These are phyloP conservation scores for Xestia sexstrigata DNA, from an alignment of 2,888 invertebrate genomes.

Conservation along the genomic window DNA sequence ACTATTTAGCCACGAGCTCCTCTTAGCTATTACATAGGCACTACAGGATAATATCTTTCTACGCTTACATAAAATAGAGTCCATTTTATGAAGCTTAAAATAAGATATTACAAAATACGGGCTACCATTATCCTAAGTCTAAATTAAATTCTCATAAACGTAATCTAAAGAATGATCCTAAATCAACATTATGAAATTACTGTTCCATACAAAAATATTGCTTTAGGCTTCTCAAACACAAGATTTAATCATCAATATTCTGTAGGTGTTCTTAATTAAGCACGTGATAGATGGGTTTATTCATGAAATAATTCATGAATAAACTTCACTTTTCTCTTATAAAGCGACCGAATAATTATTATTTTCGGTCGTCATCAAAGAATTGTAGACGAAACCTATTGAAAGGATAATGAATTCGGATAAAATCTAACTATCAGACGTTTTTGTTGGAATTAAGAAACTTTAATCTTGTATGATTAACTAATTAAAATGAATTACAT, in stretches of 20 bases:
- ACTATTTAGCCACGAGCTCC: too few relatives aligned
- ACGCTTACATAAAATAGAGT: neutral
- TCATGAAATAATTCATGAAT: conserved; percentile 9
- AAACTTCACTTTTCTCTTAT: neutral
- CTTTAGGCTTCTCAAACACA: conserved; percentile 31
- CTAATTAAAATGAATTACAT: neutral
- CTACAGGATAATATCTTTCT: neutral
- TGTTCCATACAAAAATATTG: conserved; percentile 46
- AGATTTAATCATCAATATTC: conserved; percentile 47
- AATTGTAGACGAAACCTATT: neutral
- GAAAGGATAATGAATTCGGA: conserved; percentile 4
- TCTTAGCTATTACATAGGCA: neutral
- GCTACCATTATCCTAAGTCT: neutral
- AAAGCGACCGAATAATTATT: neutral
- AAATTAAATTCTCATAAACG: conserved; percentile 35
- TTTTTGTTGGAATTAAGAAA: neutral
- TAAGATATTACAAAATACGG: neutral
- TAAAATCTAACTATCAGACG: neutral
- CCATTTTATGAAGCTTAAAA: conserved; percentile 5
- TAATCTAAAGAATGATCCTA: conserved; percentile 50
- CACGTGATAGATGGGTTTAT: conserved; percentile 39
- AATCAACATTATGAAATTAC: conserved; percentile 54
- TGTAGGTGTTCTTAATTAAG: conserved; percentile 46
- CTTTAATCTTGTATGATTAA: too few relatives aligned
- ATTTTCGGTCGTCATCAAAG: neutral